Percentiles rank a stretch among this genome's conserved stretches.
Conservation (phyloP, 1,140 invertebrate species). For the Drosophila malerkotliana region DNA sequence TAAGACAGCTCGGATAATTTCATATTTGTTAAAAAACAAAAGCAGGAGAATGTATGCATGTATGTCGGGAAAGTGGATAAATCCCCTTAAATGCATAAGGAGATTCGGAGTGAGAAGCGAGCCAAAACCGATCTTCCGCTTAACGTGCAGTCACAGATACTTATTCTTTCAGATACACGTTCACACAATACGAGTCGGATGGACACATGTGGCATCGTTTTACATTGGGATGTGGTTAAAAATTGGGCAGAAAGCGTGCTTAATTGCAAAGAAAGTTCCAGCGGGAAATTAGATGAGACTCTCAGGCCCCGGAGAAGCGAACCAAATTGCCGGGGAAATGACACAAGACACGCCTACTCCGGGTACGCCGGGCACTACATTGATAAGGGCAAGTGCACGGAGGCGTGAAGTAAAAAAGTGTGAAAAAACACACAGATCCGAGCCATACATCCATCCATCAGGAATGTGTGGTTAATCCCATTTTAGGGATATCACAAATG, state of each 20-base stretch:
- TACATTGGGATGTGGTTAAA: conserved; percentile 65
- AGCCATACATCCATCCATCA: conserved; percentile 25
- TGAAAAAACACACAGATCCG: conserved; percentile 74
- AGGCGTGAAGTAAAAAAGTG: conserved; percentile 74
- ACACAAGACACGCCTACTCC: conserved; percentile 57
- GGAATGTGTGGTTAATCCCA: conserved; percentile 43
- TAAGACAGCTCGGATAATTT: conserved; percentile 66
- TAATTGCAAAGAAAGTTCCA: conserved; percentile 73
- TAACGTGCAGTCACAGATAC: conserved; percentile 51
- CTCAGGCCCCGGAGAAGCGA: conserved; percentile 67
- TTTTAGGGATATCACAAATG: conserved; percentile 42
- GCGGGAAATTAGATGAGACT: conserved; percentile 47
- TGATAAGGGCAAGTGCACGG: conserved; percentile 48
- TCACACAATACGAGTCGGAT: conserved; percentile 2
- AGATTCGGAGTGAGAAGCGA: conserved; percentile 52
- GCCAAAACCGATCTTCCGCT: conserved; percentile 69
- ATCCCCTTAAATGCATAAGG: conserved; percentile 1
- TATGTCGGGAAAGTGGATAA: conserved; percentile 8
- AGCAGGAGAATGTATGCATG: not conserved
- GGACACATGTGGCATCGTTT: conserved; percentile 75
- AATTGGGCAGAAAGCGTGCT: conserved; percentile 81
- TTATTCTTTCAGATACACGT: conserved; percentile 40
- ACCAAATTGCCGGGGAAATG: conserved; percentile 70
- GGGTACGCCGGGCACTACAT: not conserved
- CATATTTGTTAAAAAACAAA: conserved; percentile 66